Evolutionary conservation across 1,140 invertebrate species (phyloP), one percentile per base, ranked within the genome.

Genomic region (Musca domestica): DNA sequence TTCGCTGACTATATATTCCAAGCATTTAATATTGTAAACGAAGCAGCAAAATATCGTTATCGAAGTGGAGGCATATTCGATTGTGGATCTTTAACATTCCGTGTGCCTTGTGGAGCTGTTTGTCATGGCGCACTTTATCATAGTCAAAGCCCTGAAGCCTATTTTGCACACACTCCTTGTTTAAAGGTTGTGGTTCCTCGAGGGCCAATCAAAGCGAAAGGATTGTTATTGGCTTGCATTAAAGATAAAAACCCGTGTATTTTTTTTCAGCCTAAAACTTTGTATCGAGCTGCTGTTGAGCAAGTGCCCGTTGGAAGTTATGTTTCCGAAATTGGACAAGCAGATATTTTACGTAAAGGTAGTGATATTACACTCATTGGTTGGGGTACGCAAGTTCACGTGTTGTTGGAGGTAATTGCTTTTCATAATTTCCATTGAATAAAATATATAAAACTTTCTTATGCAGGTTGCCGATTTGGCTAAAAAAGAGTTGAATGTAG

Each of bases 1-100:
- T 99, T 99, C 87, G 96, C 95, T 7, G 98, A 99, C 85, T 99
- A 99, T 76, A 99, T 99, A 72, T 98, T 94, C 81, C 98, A 98
- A 17, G 98, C 96, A 1, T 99, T 99, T 85, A 98, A 99, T 86
- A 80, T 94, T 70, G 89, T 93, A 19, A 94, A 94, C 80, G 92
- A 94, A 85, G 97, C 96, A 7, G 95, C 97, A 0, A 99, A 99
- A 84, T 91, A 88, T 71, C 86, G 98, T 19, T 99, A 99, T 81
- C 86, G 98, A 65, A 96, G 94, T 72, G 98, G 96, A 3, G 92
- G 91, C 58, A 82, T 89, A 72, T 99, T 93, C 78, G 87, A 95
- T 71, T 98, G 95, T 82, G 98, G 98, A 1, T 91, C 88, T 67
- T 84, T 99, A 54, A 99, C 97, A 0, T 87, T 99, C 34, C 86